Evolutionary conservation across 2,888 invertebrate species (phyloP).

Genomic region (Unio pictorum): DNA sequence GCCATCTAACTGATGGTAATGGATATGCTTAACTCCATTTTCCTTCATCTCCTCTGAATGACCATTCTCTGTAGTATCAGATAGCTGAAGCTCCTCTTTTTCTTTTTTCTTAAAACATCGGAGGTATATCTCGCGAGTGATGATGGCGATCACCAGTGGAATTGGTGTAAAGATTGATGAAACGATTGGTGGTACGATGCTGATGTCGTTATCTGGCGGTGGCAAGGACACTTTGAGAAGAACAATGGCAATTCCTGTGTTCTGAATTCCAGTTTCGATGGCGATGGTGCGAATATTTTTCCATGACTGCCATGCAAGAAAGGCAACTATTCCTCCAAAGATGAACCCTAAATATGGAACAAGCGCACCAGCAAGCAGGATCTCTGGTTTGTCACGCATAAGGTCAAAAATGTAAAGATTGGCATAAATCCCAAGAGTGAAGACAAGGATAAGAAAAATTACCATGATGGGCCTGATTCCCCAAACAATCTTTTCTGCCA

Average conservation of each 20-base stretch:
- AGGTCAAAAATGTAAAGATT: constrained; percentile 72
- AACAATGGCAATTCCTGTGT: constrained; percentile 78
- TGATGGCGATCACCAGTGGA: constrained; percentile 55
- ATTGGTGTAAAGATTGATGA: constrained; percentile 63
- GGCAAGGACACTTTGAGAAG: constrained; percentile 63
- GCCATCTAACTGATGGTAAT: not conserved
- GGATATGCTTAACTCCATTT: not conserved
- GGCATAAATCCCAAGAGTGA: constrained; percentile 71
- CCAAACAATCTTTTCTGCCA: constrained; percentile 66
- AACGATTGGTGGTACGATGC: constrained; percentile 76
- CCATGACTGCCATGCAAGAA: constrained; percentile 66
- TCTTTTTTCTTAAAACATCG: constrained; percentile 32
- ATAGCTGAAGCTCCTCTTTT: constrained; percentile 16
- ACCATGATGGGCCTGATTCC: constrained; percentile 71
- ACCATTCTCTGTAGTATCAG: constrained; percentile 22
- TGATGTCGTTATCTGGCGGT: constrained; percentile 74
- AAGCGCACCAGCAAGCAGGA: constrained; percentile 69
- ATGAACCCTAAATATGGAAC: constrained; percentile 73
- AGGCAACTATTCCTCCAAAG: constrained; percentile 69
- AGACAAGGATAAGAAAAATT: constrained; percentile 71
- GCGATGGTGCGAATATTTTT: constrained; percentile 80
- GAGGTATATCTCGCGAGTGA: constrained; percentile 41
- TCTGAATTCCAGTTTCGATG: constrained; percentile 89
- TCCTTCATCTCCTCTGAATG: not conserved
- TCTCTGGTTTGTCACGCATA: constrained; percentile 57